A percentile compares a stretch with the other conserved stretches of the same genome.
Conservation (phyloP, 2,113 vertebrate genomes). For the Alosa alosa region DNA sequence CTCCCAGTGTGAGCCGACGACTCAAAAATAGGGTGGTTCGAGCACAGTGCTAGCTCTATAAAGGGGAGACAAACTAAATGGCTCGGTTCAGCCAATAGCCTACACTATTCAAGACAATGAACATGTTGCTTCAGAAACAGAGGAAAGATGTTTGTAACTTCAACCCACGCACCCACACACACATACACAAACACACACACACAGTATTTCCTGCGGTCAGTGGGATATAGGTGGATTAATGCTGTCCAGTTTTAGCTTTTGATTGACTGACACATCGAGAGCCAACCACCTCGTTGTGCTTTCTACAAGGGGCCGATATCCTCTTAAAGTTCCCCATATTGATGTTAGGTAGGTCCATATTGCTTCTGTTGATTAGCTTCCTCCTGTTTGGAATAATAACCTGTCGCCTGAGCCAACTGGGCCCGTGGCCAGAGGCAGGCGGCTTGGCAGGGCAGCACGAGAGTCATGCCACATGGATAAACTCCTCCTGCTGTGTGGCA, state of each 20-base stretch:
- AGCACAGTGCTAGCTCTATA: not conserved
- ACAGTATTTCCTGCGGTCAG: not conserved
- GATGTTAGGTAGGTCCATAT: not conserved
- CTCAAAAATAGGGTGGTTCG: not conserved
- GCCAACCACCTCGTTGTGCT: not conserved
- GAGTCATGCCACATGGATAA: not conserved
- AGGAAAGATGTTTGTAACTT: not conserved
- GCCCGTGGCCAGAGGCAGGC: not conserved
- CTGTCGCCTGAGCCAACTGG: not conserved
- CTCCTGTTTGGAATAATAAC: constrained; percentile 10
- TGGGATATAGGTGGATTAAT: not conserved
- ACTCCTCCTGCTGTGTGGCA: not conserved
- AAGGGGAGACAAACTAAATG: too few relatives aligned
- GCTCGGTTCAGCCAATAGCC: too few relatives aligned
- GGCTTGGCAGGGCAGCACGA: not conserved
- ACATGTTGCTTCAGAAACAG: not conserved
- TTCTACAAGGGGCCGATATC: not conserved
- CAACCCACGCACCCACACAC: not conserved
- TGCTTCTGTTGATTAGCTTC: not conserved
- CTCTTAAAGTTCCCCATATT: not conserved
- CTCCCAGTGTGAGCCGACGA: not conserved
- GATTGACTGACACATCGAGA: not conserved
- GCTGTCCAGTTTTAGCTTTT: not conserved
- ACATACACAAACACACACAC: not conserved
- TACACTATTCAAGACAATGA: not conserved